A percentile compares a stretch with the other conserved stretches of the same genome.
Conservation (phyloP, 2,888 invertebrate species). For the Erebia palarica region DNA sequence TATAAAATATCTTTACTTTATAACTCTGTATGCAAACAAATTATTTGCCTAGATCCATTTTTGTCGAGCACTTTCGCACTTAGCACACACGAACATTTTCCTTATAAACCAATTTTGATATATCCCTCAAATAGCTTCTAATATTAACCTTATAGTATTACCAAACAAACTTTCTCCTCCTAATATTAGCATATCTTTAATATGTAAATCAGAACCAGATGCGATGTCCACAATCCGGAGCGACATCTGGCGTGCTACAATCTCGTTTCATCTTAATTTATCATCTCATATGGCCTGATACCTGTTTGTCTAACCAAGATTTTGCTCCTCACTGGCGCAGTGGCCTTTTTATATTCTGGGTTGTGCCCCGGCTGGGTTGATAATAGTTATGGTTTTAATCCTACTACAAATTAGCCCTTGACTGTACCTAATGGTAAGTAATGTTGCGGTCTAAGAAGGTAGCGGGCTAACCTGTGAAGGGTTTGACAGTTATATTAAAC, state of each 20-base stretch:
- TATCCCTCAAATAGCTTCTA: not conserved
- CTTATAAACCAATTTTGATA: not conserved
- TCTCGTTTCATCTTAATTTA: slow-evolving; percentile 54
- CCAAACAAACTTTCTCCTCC: slow-evolving; percentile 11
- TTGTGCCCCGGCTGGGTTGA: not conserved
- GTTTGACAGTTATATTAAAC: too few species aligned
- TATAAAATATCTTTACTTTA: too few species aligned
- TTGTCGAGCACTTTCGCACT: too few species aligned
- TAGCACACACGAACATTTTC: not conserved
- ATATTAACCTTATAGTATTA: slow-evolving; percentile 4
- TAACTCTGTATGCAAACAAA: too few species aligned
- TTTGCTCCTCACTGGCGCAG: not conserved
- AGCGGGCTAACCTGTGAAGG: too few species aligned
- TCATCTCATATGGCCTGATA: slow-evolving; percentile 45
- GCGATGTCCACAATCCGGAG: slow-evolving; percentile 10
- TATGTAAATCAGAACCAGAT: slow-evolving; percentile 17
- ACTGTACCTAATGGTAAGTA: too few species aligned
- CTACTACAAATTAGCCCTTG: too few species aligned
- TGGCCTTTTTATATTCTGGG: not conserved
- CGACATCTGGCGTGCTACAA: slow-evolving; percentile 42
- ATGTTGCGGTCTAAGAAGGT: too few species aligned
- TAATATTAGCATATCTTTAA: slow-evolving; percentile 18
- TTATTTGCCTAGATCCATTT: too few species aligned
- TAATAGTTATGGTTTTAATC: not conserved
- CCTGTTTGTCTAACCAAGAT: slow-evolving; percentile 44